Evolutionary conservation across 2,797 vertebrate genomes (phyloP), one percentile per base, ranked within the genome.

Genomic region (Takifugu rubripes): DNA sequence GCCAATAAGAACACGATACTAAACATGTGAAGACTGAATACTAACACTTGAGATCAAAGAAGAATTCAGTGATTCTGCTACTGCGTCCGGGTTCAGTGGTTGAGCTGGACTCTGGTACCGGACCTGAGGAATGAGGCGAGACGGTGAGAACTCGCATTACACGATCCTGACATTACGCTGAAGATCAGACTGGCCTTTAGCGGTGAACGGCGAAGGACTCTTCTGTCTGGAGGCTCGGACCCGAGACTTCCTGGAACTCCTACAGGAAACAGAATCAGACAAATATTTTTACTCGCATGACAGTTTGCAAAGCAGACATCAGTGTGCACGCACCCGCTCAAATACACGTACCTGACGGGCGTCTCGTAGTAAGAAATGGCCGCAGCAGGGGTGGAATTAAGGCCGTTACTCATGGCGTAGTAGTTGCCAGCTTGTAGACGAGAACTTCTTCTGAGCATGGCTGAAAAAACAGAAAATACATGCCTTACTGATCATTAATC

Each of bases 401-500:
- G 88, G 3, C 89, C 87, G 2, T 90, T 87, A 21, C 89, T 87
- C 14, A 85, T 83, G 25, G 87, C 76, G 36, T 87, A 88, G 77
- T 88, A 88, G 16, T 86, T 80, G 0, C 85, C 82, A 1, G 83
- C 81, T 51, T 81, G 52, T 57, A 91, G 70, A 9, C 89, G 88
- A n/a, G 79, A 79, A 59, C 89, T 91, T 61, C 89, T 77, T 12
- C 89, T 85, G 64, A 87, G 74, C 89, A 91, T 90, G 66, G 49
- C 87, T 91, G 76, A 46, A 64, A 60, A 49, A 64, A 58, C 44
- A 33, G 8, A 33, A 66, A 0, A 21, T 10, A 49, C 9, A 15
- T 5, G 10, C 8, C 7, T 2, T 6, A 26, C n/a, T 54, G 0
- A 50, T 10, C 0, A 15, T 2, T 31, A 42, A 33, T 33, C 9